Conservation (phyloP, 2,888 invertebrate genomes). For the Napeogenes inachia region DNA sequence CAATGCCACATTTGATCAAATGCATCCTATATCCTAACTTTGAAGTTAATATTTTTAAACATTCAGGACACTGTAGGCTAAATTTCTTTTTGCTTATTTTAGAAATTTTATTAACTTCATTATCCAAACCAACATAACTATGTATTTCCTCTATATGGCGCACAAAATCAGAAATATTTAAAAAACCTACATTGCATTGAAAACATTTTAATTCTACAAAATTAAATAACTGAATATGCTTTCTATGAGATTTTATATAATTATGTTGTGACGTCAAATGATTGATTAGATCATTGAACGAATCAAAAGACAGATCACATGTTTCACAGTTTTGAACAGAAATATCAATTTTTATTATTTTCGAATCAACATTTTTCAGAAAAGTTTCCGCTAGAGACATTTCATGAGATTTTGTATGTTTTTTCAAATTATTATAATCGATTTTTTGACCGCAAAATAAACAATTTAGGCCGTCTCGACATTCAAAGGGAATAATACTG, state of each 20-base stretch:
- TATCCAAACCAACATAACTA: neutral
- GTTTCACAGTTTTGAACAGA: constrained; percentile 35
- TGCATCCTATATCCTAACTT: constrained; percentile 28
- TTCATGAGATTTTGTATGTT: constrained; percentile 38
- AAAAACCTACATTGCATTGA: constrained; percentile 27
- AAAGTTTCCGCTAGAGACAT: constrained; percentile 22
- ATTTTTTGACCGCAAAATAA: constrained; percentile 35
- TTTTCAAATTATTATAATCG: constrained; percentile 32
- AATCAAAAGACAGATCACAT: constrained; percentile 32
- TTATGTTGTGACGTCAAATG: constrained; percentile 32
- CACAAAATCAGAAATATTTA: constrained; percentile 15
- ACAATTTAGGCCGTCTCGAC: constrained; percentile 35
- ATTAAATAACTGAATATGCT: constrained; percentile 19
- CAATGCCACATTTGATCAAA: constrained; percentile 22
- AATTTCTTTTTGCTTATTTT: constrained; percentile 12
- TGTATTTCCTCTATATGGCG: constrained; percentile 16
- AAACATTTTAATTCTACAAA: constrained; percentile 33
- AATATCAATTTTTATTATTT: constrained; percentile 35
- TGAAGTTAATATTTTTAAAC: constrained; percentile 25
- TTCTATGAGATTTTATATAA: constrained; percentile 3
- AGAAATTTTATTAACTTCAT: neutral
- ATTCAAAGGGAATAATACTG: constrained; percentile 39
- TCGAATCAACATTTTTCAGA: constrained; percentile 7
- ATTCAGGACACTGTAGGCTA: constrained; percentile 21
- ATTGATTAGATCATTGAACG: constrained; percentile 27